Conservation (phyloP, 2,797 vertebrate genomes). For the Smutsia temminckii region DNA sequence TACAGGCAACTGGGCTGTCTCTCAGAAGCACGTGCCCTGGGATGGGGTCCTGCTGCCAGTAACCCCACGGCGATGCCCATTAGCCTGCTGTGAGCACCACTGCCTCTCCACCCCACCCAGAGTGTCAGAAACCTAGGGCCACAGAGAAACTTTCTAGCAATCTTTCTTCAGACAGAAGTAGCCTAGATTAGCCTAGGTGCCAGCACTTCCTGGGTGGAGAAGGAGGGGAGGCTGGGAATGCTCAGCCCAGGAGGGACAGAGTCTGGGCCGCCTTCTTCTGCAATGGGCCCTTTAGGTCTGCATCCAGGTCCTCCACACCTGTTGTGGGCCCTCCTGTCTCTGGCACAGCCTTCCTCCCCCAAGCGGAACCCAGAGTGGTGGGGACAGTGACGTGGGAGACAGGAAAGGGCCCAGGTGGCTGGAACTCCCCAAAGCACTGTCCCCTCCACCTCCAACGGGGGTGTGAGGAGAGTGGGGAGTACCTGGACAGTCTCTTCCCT, state of each 20-base stretch:
- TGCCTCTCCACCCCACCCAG: too few relatives aligned
- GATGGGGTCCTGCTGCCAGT: rapidly evolving
- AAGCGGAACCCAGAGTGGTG: not conserved
- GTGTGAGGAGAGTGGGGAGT: not conserved
- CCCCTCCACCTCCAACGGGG: not conserved
- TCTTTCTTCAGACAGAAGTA: not conserved
- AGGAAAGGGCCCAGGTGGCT: not conserved
- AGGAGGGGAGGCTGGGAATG: rapidly evolving
- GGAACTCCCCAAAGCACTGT: not conserved
- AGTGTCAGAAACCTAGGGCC: not conserved
- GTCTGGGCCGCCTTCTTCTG: not conserved
- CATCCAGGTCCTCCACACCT: not conserved
- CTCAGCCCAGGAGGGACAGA: not conserved
- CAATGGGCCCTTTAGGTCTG: not conserved
- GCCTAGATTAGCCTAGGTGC: not conserved
- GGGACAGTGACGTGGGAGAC: not conserved
- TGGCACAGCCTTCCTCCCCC: not conserved
- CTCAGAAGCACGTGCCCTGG: not conserved
- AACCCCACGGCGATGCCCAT: rapidly evolving
- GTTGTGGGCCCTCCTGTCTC: rapidly evolving
- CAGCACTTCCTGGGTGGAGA: not conserved
- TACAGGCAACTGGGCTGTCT: not conserved
- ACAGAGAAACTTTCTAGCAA: not conserved
- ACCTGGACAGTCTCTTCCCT: constrained; percentile 55
- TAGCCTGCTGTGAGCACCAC: rapidly evolving